phyloP scores from a whole-genome alignment of 2,113 vertebrate species.

The Todiramphus saurophagus region DNA sequence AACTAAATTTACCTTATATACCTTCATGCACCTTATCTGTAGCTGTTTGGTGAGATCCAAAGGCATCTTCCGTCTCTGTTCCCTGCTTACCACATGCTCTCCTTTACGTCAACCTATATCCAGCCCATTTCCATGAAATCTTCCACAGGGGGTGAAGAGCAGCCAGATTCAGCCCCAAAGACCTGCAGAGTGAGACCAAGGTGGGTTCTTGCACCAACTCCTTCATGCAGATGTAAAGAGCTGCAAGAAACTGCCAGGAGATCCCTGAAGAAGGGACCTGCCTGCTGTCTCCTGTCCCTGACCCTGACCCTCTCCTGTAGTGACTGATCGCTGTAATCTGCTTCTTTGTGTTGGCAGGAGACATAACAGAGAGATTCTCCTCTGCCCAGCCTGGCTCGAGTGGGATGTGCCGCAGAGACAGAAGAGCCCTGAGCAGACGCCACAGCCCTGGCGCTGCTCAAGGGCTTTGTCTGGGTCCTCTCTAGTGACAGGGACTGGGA shows the following conservation, averaged over 20 bases:
- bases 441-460: not conserved
- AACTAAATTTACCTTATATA: not conserved
- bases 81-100: not conserved
- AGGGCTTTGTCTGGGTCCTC: not conserved
- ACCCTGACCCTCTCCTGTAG: not conserved
- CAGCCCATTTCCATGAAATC: not conserved
- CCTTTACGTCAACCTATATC: not conserved
- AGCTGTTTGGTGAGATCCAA: not conserved
- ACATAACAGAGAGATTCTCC: not conserved
- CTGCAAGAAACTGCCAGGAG: not conserved
- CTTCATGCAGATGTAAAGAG: not conserved
- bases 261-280: not conserved
- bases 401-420: accelerated
- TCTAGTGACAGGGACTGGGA: not conserved
- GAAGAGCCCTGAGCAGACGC: accelerated
- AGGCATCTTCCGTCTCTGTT: not conserved
- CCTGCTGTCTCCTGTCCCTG: not conserved
- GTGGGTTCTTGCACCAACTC: not conserved
- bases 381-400: not conserved
- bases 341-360: not conserved
- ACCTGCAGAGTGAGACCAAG: accelerated
- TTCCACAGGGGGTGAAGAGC: not conserved
- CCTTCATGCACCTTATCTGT: accelerated
- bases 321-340: not conserved
- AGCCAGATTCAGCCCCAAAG: not conserved